A percentile compares a stretch with the other conserved stretches of the same genome.
Conservation (phyloP, 1,140 invertebrate genomes). For the Sycobia sp. region DNA sequence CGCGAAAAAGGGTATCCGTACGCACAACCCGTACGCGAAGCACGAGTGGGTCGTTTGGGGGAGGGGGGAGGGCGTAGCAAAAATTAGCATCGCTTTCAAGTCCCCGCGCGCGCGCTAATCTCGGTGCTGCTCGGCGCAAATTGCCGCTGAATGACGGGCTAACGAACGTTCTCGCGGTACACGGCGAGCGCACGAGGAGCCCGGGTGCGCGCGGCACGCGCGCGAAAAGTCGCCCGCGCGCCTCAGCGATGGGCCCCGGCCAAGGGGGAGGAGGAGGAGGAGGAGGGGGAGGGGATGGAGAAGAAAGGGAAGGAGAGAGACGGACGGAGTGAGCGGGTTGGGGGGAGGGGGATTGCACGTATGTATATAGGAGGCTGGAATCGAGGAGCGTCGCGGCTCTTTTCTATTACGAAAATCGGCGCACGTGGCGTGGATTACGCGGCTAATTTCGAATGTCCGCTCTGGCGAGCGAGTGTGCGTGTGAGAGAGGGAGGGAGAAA, state of each 20-base stretch:
- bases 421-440: conserved; percentile 58
- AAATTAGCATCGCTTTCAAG: conserved; percentile 57
- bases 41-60: too few species aligned
- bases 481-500: too few species aligned
- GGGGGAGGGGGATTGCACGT: too few species aligned
- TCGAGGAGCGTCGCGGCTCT: conserved; percentile 10
- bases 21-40: too few species aligned
- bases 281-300: conserved; percentile 12
- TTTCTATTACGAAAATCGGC: conserved; percentile 16
- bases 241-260: too few species aligned
- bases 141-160: conserved; percentile 49
- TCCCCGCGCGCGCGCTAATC: conserved; percentile 52
- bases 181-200: not conserved
- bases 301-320: too few species aligned
- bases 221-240: too few species aligned
- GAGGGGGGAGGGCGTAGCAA: conserved; percentile 7
- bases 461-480: conserved; percentile 16
- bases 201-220: not conserved
- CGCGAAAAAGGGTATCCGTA: too few species aligned
- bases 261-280: not conserved
- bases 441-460: conserved; percentile 55
- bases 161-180: conserved; percentile 41
- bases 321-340: too few species aligned
- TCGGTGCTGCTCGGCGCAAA: conserved; percentile 47
- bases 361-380: too few species aligned